Conservation (phyloP, 2,888 invertebrate genomes). For the Orchesella flavescens region DNA sequence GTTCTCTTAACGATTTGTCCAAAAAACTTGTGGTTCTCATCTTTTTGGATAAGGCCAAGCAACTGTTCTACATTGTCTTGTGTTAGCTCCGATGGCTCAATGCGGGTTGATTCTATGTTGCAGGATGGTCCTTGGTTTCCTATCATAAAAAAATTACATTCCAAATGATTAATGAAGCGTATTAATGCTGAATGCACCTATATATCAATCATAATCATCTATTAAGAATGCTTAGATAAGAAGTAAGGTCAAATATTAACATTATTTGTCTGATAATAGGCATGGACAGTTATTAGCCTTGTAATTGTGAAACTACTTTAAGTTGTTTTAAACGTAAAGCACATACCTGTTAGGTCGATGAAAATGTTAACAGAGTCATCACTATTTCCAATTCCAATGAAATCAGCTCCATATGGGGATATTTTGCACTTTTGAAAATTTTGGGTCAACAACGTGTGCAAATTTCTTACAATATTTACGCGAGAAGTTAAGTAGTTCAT, state of each 20-base stretch:
- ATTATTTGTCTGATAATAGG: too few relatives aligned
- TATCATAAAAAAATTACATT: background rate
- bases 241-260: too few relatives aligned
- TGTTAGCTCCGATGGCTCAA: conserved; percentile 25
- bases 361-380: conserved; percentile 54
- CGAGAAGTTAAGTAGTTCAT: conserved; percentile 25
- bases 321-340: too few relatives aligned
- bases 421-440: conserved; percentile 40
- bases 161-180: too few relatives aligned
- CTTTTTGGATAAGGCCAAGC: conserved; percentile 32
- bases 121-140: conserved; percentile 33
- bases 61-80: conserved; percentile 33
- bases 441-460: conserved; percentile 35
- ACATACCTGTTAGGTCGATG: conserved; percentile 56
- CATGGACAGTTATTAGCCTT: too few relatives aligned
- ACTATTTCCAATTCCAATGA: conserved; percentile 49
- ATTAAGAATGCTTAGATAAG: too few relatives aligned
- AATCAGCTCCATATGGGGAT: conserved; percentile 53
- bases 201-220: too few relatives aligned
- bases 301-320: too few relatives aligned
- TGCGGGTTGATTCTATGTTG: conserved; percentile 1
- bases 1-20: conserved; percentile 45
- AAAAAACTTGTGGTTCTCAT: conserved; percentile 56
- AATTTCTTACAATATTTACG: conserved; percentile 43
- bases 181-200: too few relatives aligned